Evolutionary conservation across 2,797 vertebrate genomes (phyloP).

Genomic region (Selene dorsalis): DNA sequence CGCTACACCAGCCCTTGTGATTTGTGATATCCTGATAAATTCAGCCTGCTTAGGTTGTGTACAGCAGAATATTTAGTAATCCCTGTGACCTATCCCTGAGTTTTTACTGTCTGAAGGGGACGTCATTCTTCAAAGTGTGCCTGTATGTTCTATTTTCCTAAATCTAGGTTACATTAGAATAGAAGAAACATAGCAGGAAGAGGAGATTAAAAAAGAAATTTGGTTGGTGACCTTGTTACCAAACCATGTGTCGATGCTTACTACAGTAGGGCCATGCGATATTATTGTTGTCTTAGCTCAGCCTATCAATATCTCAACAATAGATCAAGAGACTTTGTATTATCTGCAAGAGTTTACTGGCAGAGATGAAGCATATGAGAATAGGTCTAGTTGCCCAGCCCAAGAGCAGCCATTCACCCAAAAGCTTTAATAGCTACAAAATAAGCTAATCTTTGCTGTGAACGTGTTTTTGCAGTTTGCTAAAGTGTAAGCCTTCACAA

Average conservation of each 20-base stretch:
- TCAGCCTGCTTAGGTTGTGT: constrained; percentile 44
- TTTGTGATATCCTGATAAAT: constrained; percentile 63
- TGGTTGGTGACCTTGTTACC: neutral
- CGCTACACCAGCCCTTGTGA: constrained; percentile 36
- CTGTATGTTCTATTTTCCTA: constrained; percentile 1
- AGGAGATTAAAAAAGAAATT: constrained; percentile 15
- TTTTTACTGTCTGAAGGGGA: constrained; percentile 25
- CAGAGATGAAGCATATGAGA: neutral
- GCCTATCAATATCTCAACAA: neutral
- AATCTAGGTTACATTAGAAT: constrained; percentile 20
- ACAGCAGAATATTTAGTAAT: constrained; percentile 55
- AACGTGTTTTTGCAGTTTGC: neutral
- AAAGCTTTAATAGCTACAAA: neutral
- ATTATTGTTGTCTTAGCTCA: neutral
- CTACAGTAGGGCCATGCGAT: neutral
- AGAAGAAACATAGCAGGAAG: neutral
- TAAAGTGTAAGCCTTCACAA: neutral
- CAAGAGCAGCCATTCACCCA: no score
- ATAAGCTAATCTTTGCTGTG: neutral
- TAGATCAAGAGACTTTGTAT: neutral
- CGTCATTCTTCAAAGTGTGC: constrained; percentile 44
- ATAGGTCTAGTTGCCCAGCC: neutral
- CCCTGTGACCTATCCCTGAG: constrained; percentile 47
- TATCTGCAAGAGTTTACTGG: neutral
- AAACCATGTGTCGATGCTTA: neutral